A percentile compares a stretch with the other conserved stretches of the same genome.
Evolutionary conservation across 1,140 invertebrate species (phyloP).

Genomic region (Thrips palmi): DNA sequence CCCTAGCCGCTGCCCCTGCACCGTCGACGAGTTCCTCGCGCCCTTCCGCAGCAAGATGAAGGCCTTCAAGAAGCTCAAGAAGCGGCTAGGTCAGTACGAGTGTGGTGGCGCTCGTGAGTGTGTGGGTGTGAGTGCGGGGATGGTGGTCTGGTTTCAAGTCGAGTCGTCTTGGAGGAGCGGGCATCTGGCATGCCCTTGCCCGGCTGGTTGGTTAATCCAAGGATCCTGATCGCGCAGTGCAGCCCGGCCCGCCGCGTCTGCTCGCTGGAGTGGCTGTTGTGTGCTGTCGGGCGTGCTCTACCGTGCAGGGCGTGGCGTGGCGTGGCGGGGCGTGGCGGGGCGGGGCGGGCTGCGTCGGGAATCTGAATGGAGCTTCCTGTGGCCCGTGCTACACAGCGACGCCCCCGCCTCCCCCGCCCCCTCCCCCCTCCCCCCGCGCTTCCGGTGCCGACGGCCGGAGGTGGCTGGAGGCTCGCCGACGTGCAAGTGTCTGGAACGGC

Average conservation of each 20-base stretch:
- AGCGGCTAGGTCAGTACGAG: conserved; percentile 28
- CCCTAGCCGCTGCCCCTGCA: too few species aligned
- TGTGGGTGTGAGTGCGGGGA: neutral
- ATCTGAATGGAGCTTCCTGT: neutral
- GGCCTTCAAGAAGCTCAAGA: conserved; percentile 34
- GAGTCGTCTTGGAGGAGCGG: neutral
- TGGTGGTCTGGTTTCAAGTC: neutral
- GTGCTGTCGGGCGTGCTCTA: neutral
- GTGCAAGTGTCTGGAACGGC: conserved; percentile 10
- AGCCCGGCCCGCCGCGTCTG: neutral
- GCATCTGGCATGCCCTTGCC: conserved; percentile 4
- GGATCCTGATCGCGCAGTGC: too few species aligned
- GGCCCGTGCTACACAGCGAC: neutral
- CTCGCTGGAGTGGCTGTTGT: conserved; percentile 1
- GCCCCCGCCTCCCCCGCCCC: neutral
- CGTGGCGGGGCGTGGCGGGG: too few species aligned
- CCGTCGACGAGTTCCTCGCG: conserved; percentile 23
- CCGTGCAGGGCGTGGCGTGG: too few species aligned
- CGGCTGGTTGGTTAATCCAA: too few species aligned
- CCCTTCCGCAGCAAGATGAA: conserved; percentile 33
- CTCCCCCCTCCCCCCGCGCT: conserved; percentile 1
- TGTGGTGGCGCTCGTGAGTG: neutral
- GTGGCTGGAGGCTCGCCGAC: neutral
- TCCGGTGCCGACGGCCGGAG: neutral
- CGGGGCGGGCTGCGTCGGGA: too few species aligned